Base-by-base conservation (phyloP, 2,888 invertebrate species). In the Ormyrus labotus region DNA sequence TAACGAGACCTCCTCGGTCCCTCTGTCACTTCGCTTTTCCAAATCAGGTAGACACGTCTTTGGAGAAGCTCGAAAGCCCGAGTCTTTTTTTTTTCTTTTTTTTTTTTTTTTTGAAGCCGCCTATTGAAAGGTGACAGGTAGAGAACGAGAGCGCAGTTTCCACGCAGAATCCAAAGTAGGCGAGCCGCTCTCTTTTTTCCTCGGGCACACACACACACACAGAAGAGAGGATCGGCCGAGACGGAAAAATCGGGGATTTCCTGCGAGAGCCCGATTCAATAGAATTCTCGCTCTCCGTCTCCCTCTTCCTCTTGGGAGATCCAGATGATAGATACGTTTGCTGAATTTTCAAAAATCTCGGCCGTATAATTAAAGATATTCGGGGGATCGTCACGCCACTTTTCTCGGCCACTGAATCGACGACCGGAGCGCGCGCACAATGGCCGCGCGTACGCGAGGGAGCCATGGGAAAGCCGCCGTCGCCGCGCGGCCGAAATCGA, bases 261-360 rank as follows among this genome's bases (percentile, higher is more conserved):
- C 81, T 75, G 75, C 58, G 68, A 11, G 6, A 61, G 48, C 1
- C 19, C 58, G 51, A 63, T 55, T 78, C 51, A 78, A 81, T 81
- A 55, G 69, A 53, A 19, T 19, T 19, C 19, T 19, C 19, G 47
- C 63, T 65, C 76, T 57, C 78, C 67, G 13, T 19, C 19, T 19
- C 19, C 2, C 19, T 19, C 19, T 19, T 19, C 19, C 19, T 19
- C 19, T 19, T 19, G 73, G 64, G 72, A 84, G 84, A 84, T 85
- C 83, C 84, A 83, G 81, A 85, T 83, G 84, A 85, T 82, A 84
- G 84, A 85, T 85, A 85, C 83, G 82, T 82, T 82, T 82, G 63
- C 73, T 82, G 83, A 83, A 81, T 72, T 75, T 78, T 79, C 67
- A 5, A 72, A 71, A 83, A 83, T 80, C 80, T 80, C 79, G 73